A percentile compares a stretch with the other conserved stretches of the same genome.
Conservation (phyloP, 2,888 invertebrate genomes). For the Drosophila subsilvestris region DNA sequence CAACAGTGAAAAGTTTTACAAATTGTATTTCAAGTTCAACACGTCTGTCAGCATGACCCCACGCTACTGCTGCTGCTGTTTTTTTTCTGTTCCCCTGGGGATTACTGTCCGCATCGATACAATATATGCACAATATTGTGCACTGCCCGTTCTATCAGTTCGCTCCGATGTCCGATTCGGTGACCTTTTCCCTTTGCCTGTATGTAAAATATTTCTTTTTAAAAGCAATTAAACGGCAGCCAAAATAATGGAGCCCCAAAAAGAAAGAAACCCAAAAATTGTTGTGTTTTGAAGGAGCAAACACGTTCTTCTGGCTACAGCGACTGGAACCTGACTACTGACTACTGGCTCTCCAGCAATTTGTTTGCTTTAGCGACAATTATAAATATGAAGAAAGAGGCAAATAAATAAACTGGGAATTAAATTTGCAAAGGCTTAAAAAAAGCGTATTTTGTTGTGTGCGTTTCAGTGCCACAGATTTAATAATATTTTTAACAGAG, state of each 20-base stretch:
- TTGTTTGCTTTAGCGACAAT: slow-evolving; percentile 20
- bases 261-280: slow-evolving; percentile 22
- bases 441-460: neutral
- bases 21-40: slow-evolving; percentile 52
- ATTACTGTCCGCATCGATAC: slow-evolving; percentile 10
- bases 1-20: slow-evolving; percentile 18
- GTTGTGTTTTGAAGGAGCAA: slow-evolving; percentile 21
- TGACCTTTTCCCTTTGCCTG: slow-evolving; percentile 5
- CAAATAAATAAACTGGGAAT: slow-evolving; percentile 15
- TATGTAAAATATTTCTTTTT: slow-evolving; percentile 9
- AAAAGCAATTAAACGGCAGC: slow-evolving; percentile 24
- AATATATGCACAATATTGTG: slow-evolving; percentile 13
- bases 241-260: slow-evolving; percentile 17
- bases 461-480: neutral
- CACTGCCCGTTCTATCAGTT: slow-evolving; percentile 8
- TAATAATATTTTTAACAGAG: neutral
- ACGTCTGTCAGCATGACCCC: slow-evolving; percentile 26
- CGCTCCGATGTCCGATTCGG: slow-evolving; percentile 1
- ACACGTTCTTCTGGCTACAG: slow-evolving; percentile 31
- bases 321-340: slow-evolving; percentile 12
- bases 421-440: slow-evolving; percentile 2
- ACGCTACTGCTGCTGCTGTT: neutral
- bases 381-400: slow-evolving; percentile 10
- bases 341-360: slow-evolving; percentile 13
- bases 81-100: slow-evolving; percentile 1